These are phyloP conservation scores for Garrulus glandarius DNA, from an alignment of 2,797 vertebrate genomes.

Conservation along the genomic window DNA sequence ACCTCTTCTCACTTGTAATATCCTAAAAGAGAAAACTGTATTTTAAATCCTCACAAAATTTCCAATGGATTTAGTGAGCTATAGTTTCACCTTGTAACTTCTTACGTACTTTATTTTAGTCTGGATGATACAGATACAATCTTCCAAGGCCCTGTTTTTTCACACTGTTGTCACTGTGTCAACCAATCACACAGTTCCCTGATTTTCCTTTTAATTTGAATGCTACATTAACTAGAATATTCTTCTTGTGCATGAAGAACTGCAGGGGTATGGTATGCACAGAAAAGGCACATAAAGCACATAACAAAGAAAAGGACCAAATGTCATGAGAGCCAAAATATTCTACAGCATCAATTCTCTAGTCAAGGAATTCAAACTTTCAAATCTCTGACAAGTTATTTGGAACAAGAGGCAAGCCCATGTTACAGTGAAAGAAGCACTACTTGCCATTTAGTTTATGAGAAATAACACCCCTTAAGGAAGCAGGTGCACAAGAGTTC, in stretches of 20 bases:
- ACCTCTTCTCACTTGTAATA: not conserved
- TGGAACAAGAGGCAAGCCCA: not conserved
- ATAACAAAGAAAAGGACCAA: not conserved
- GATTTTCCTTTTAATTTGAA: not conserved
- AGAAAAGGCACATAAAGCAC: not conserved
- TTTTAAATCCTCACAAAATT: not conserved
- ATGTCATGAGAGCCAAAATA: not conserved
- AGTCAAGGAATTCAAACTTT: not conserved
- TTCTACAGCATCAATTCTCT: not conserved
- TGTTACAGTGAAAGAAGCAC: not conserved
- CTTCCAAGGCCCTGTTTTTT: not conserved
- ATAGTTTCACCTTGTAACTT: not conserved
- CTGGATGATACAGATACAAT: not conserved
- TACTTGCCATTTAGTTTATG: not conserved
- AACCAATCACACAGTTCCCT: not conserved
- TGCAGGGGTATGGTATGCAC: not conserved
- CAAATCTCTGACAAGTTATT: not conserved
- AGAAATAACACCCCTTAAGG: not conserved
- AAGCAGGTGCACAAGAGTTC: not conserved
- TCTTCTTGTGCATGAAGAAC: not conserved
- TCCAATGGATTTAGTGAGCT: not conserved
- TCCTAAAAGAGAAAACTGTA: not conserved
- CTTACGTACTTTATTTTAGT: not conserved
- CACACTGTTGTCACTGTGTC: not conserved
- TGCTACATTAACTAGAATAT: not conserved